phyloP scores from a whole-genome alignment of 2,113 vertebrate species.

The Elephas maximus region DNA sequence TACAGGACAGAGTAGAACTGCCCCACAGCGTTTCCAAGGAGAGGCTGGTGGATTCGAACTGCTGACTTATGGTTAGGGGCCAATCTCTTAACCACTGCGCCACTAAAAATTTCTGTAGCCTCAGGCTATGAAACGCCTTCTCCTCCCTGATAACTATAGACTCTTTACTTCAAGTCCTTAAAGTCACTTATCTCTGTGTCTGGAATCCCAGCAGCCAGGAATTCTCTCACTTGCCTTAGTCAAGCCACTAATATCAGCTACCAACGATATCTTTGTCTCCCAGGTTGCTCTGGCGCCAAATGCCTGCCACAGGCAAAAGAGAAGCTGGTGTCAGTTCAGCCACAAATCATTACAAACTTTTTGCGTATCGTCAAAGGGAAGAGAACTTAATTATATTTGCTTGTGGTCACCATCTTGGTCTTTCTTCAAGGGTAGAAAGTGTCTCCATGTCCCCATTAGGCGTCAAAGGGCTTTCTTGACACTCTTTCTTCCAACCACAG shows the following conservation, averaged over 20 bases:
- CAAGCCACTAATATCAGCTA: fast-evolving
- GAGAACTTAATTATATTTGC: neutral
- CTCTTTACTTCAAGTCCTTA: neutral
- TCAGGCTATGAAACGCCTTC: neutral
- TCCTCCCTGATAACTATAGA: neutral
- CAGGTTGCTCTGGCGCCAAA: neutral
- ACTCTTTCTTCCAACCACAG: no score
- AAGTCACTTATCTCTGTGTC: neutral
- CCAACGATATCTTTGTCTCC: no score
- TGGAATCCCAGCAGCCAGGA: neutral
- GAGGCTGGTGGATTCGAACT: no score
- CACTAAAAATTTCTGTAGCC: fast-evolving
- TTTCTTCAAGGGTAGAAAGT: neutral
- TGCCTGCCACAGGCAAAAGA: neutral
- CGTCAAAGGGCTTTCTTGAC: fast-evolving
- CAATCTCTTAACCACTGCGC: no score
- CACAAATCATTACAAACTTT: neutral
- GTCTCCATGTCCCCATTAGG: neutral
- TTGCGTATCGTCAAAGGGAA: neutral
- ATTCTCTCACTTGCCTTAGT: fast-evolving
- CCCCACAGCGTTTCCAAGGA: no score
- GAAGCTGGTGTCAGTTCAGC: neutral
- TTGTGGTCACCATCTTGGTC: neutral
- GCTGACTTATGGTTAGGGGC: no score
- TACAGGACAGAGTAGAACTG: no score